Conservation (phyloP, 2,797 vertebrate species). For the Monodelphis domestica region DNA sequence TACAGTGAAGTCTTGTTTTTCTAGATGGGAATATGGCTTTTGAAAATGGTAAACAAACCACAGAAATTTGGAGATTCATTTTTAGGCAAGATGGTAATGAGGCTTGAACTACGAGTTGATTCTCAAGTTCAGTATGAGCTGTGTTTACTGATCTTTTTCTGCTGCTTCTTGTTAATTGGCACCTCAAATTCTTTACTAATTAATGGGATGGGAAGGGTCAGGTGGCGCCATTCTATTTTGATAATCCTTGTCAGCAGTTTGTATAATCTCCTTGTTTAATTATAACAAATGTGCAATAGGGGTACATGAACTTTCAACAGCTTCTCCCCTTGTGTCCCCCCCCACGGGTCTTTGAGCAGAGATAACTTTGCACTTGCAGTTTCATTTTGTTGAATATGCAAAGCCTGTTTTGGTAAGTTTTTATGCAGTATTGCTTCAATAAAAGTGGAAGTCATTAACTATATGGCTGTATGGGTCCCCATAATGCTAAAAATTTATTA, state of each 20-base stretch:
- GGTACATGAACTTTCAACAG: slow-evolving; percentile 90
- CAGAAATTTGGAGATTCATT: not conserved
- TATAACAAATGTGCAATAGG: slow-evolving; percentile 88
- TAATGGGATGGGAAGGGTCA: slow-evolving; percentile 90
- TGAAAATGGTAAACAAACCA: not conserved
- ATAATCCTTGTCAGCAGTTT: slow-evolving; percentile 92
- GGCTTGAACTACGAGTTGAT: slow-evolving; percentile 79
- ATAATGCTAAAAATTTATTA: not conserved
- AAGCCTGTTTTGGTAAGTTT: slow-evolving; percentile 26
- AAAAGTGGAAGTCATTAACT: slow-evolving; percentile 21
- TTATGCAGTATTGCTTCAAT: slow-evolving; percentile 67
- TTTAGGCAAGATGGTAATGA: slow-evolving; percentile 23
- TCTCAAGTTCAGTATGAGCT: slow-evolving; percentile 75
- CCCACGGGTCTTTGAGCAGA: slow-evolving; percentile 80
- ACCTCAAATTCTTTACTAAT: slow-evolving; percentile 86
- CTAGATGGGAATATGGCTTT: not conserved
- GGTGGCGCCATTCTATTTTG: slow-evolving; percentile 89
- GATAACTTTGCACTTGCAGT: slow-evolving; percentile 66
- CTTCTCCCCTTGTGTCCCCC: slow-evolving; percentile 47
- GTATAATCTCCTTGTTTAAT: slow-evolving; percentile 92
- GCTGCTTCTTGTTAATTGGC: slow-evolving; percentile 86
- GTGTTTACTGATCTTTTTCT: slow-evolving; percentile 84
- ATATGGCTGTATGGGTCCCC: not conserved
- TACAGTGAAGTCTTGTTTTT: slow-evolving; percentile 16
- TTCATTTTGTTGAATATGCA: slow-evolving; percentile 58